Percentiles rank a stretch among this genome's conserved stretches.
These are phyloP conservation scores for Melieria omissa DNA, from an alignment of 2,888 invertebrate species.

Conservation along the genomic window DNA sequence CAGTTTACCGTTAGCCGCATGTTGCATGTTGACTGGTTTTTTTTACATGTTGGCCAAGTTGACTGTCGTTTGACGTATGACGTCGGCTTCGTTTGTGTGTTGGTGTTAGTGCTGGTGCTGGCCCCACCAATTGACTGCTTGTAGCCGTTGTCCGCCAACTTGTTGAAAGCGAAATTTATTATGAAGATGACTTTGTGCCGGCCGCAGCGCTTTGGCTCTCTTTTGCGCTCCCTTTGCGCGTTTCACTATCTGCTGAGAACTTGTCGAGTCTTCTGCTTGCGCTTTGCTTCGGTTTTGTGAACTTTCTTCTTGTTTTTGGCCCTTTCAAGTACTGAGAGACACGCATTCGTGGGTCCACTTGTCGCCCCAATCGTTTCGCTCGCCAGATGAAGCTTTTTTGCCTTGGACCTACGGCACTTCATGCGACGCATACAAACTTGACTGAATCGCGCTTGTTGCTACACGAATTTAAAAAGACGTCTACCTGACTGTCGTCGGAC, in stretches of 20 bases:
- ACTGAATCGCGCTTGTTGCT: no score
- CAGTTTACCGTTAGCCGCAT: background rate
- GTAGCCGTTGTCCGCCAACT: constrained; percentile 51
- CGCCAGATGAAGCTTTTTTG: no score
- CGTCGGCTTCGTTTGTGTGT: background rate
- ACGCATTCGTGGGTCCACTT: no score
- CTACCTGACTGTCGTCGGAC: no score
- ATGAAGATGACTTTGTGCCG: constrained; percentile 12
- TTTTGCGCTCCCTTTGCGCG: background rate
- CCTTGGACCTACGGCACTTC: no score
- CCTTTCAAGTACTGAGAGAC: background rate
- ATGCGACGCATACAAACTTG: no score
- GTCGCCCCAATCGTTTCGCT: no score
- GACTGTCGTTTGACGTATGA: constrained; percentile 21
- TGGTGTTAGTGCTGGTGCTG: no score
- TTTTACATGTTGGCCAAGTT: constrained; percentile 24
- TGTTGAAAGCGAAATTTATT: constrained; percentile 66
- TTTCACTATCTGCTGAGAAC: no score
- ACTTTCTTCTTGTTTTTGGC: constrained; percentile 5
- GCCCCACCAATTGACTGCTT: no score
- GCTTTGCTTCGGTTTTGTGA: constrained; percentile 22
- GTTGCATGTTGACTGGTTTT: constrained; percentile 5
- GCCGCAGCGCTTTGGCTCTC: background rate
- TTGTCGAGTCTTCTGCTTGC: constrained; percentile 35
- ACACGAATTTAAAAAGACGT: no score